Conservation (phyloP, 2,113 vertebrate genomes). For the Pygathrix nemaeus region DNA sequence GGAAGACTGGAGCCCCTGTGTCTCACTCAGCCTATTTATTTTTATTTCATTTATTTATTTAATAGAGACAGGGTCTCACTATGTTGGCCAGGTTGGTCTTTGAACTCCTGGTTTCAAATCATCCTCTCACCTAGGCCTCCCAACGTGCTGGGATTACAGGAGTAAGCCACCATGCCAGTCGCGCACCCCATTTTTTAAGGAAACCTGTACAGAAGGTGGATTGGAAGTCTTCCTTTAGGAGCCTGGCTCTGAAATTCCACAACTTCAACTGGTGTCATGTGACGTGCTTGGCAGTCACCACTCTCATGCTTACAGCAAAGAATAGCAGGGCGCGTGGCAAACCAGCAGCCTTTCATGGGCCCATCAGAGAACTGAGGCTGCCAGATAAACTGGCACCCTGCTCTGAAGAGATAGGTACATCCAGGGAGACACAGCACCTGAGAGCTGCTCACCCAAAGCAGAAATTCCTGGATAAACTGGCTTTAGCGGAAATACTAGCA, state of each 20-base stretch:
- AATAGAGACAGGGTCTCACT: too few species aligned
- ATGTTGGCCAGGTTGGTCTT: too few species aligned
- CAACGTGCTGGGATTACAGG: too few species aligned
- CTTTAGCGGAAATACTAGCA: background rate
- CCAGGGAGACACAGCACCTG: background rate
- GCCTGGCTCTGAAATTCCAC: too few species aligned
- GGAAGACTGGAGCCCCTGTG: too few species aligned
- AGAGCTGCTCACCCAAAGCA: background rate
- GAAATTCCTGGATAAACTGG: background rate
- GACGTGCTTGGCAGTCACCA: background rate
- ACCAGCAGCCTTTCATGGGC: background rate
- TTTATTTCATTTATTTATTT: too few species aligned
- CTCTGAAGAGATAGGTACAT: background rate
- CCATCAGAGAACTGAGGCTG: background rate
- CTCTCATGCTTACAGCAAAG: background rate
- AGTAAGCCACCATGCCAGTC: too few species aligned
- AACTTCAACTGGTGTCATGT: too few species aligned
- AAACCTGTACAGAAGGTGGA: background rate
- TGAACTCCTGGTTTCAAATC: too few species aligned
- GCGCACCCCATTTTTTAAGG: background rate
- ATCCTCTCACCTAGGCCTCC: too few species aligned
- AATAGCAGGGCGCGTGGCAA: background rate
- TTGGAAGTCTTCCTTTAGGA: background rate
- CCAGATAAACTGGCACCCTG: background rate
- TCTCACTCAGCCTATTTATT: too few species aligned